Conservation (phyloP, 2,888 invertebrate species). For the Thereva nobilitata region DNA sequence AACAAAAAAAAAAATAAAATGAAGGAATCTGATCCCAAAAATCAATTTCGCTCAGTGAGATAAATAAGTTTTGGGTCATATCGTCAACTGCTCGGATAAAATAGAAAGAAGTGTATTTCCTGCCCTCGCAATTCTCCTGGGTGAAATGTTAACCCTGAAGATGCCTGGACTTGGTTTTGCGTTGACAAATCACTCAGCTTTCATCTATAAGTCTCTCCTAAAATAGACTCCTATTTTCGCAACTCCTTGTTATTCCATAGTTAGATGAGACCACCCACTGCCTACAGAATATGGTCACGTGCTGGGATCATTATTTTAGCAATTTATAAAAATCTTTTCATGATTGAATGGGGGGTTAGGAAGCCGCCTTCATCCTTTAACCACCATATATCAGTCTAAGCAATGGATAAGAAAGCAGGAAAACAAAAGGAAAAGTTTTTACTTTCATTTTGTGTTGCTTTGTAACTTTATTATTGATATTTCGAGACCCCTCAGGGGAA, state of each 20-base stretch:
- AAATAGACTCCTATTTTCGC: too few species aligned
- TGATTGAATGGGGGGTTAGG: constrained; percentile 1
- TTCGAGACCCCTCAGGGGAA: too few species aligned
- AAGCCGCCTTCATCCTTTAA: too few species aligned
- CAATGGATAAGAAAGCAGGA: too few species aligned
- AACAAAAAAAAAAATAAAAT: not conserved
- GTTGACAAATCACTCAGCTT: constrained; percentile 2
- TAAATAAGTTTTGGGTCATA: constrained; percentile 32
- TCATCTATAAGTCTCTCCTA: not conserved
- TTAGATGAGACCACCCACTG: too few species aligned
- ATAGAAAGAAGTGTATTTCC: not conserved
- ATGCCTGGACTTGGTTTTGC: constrained; percentile 7
- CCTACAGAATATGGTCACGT: constrained; percentile 8
- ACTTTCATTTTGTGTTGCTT: too few species aligned
- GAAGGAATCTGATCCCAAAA: constrained; percentile 15
- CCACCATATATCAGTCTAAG: too few species aligned
- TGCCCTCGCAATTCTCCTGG: constrained; percentile 16
- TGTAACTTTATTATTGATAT: too few species aligned
- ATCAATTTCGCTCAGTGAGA: constrained; percentile 31
- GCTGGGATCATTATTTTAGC: constrained; percentile 12
- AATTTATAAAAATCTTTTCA: constrained; percentile 20
- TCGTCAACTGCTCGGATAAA: constrained; percentile 9
- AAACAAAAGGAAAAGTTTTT: too few species aligned
- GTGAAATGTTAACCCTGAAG: constrained; percentile 15
- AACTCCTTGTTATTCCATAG: too few species aligned